Percentiles rank a stretch among this genome's conserved stretches.
Evolutionary conservation across 2,797 vertebrate genomes (phyloP).

Genomic region (Steatocranus sp.): DNA sequence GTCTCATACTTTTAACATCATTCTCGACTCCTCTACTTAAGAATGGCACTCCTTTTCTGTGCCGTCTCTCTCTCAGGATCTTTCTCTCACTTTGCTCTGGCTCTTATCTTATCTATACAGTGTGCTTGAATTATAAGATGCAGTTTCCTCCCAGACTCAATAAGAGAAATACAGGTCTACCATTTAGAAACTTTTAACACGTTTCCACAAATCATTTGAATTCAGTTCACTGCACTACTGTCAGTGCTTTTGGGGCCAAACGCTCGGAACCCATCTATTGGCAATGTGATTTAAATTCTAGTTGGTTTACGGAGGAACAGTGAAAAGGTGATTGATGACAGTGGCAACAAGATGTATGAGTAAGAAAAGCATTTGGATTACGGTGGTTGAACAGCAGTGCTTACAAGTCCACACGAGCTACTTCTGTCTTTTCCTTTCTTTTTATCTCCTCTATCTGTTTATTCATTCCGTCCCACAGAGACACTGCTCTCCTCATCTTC

Average conservation of each 20-base stretch:
- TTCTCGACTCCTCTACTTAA: not conserved
- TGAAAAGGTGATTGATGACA: constrained; percentile 29
- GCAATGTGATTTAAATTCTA: not conserved
- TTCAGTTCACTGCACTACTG: not conserved
- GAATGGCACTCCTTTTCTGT: not conserved
- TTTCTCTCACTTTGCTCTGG: constrained; percentile 6
- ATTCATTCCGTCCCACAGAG: constrained; percentile 48
- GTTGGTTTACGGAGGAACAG: not conserved
- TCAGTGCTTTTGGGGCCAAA: not conserved
- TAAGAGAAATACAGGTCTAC: not conserved
- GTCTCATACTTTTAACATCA: not conserved
- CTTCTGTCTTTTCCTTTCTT: not conserved
- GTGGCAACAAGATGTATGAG: constrained; percentile 17
- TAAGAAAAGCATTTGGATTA: constrained; percentile 25
- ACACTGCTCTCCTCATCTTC: constrained; percentile 45
- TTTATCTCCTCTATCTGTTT: constrained; percentile 42
- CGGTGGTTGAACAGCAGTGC: not conserved
- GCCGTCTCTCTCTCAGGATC: not conserved
- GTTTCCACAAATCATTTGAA: constrained; percentile 15
- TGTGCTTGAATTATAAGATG: constrained; percentile 28
- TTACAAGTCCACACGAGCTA: not conserved
- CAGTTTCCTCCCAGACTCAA: not conserved
- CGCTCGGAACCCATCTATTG: not conserved
- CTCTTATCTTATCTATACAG: constrained; percentile 26
- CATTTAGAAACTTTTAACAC: not conserved